Percentiles rank a stretch among this genome's conserved stretches.
Evolutionary conservation across 2,797 vertebrate genomes (phyloP).

Genomic region (Pangasius larnaudii): DNA sequence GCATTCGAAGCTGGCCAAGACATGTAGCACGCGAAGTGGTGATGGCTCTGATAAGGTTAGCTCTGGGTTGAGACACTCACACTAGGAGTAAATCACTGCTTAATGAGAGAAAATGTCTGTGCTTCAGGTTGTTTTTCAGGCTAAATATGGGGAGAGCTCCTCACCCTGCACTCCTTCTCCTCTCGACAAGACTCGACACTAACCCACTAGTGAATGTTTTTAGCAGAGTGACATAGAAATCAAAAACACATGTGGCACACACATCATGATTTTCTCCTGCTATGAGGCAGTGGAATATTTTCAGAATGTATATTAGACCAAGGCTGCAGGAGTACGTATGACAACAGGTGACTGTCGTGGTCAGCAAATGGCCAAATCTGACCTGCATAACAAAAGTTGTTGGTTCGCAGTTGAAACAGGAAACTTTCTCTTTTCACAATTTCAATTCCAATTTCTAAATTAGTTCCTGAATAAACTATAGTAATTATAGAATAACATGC

Average conservation of each 20-base stretch:
- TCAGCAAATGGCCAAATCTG: constrained; percentile 1
- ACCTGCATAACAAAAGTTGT: not conserved
- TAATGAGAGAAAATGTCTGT: constrained; percentile 60
- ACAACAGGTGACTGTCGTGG: not conserved
- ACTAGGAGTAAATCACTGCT: constrained; percentile 54
- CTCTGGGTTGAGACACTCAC: constrained; percentile 47
- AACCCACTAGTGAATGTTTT: constrained; percentile 45
- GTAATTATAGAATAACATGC: not conserved
- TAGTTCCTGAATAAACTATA: not conserved
- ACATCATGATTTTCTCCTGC: not conserved
- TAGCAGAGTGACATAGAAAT: constrained; percentile 40
- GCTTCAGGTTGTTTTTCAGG: constrained; percentile 58
- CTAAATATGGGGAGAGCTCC: constrained; percentile 48
- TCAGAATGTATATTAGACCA: not conserved
- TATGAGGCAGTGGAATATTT: not conserved
- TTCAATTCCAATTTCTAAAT: not conserved
- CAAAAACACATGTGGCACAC: constrained; percentile 44
- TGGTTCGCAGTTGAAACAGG: not conserved
- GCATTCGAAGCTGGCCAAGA: constrained; percentile 47
- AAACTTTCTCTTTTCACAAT: not conserved
- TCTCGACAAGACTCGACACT: constrained; percentile 19
- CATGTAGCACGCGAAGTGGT: constrained; percentile 42
- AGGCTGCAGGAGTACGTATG: not conserved
- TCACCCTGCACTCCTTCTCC: constrained; percentile 36
- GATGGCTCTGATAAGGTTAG: constrained; percentile 47